Evolutionary conservation across 2,113 vertebrate species (phyloP).

Genomic region (Thermophis baileyi): DNA sequence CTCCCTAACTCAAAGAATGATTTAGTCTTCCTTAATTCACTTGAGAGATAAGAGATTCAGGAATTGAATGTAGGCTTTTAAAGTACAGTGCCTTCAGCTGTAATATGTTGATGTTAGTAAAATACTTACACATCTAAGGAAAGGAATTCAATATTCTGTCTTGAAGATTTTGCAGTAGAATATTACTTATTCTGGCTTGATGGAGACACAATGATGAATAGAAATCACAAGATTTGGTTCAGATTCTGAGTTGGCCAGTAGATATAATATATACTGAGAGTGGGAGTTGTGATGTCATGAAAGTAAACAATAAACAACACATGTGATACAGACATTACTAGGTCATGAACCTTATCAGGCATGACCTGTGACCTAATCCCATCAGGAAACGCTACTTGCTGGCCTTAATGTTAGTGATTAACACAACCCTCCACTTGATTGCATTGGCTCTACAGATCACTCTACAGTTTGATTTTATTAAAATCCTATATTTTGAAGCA

Average conservation of each 20-base stretch:
- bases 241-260: background rate
- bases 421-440: background rate
- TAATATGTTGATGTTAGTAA: background rate
- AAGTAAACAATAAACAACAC: background rate
- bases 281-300: background rate
- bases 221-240: background rate
- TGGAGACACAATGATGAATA: background rate
- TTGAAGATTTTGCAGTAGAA: background rate
- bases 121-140: background rate
- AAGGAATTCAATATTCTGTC: background rate
- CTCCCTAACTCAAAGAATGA: background rate
- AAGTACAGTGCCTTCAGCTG: background rate
- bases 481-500: background rate
- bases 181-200: background rate
- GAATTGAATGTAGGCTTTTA: constrained; percentile 22
- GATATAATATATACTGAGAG: background rate
- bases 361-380: background rate
- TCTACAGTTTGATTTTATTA: background rate
- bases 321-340: background rate
- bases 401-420: background rate
- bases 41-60: constrained; percentile 17
- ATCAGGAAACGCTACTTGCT: background rate
- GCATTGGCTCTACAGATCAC: background rate
- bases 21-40: constrained; percentile 12
- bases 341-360: background rate